These are phyloP conservation scores for Siphamia tubifer DNA, from an alignment of 2,113 vertebrate genomes.

Conservation along the genomic window DNA sequence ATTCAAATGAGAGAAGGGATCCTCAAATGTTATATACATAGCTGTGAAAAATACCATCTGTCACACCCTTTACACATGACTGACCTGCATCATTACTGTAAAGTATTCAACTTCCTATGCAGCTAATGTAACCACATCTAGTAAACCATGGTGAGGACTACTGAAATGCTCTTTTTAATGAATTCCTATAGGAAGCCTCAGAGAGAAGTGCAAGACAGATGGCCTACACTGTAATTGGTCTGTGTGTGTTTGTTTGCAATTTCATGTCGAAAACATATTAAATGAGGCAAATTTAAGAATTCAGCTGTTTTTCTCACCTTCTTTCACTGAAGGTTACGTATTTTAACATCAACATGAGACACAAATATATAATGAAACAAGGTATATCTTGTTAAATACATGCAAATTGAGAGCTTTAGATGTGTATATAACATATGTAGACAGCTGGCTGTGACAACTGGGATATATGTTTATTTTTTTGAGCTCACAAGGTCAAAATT, in stretches of 20 bases:
- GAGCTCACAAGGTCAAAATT: no score
- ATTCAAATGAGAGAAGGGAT: constrained; percentile 22
- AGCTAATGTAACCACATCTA: constrained; percentile 19
- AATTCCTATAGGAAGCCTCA: constrained; percentile 45
- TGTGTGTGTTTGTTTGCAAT: background rate
- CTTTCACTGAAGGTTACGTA: background rate
- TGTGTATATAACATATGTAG: no score
- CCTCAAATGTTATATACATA: constrained; percentile 13
- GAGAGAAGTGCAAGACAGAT: constrained; percentile 43
- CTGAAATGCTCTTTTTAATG: constrained; percentile 28
- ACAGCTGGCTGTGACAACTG: no score
- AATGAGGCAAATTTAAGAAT: background rate
- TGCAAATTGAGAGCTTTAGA: background rate
- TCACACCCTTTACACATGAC: constrained; percentile 36
- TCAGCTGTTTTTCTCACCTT: background rate
- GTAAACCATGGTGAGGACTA: background rate
- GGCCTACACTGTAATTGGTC: constrained; percentile 48
- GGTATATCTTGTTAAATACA: background rate
- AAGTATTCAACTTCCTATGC: constrained; percentile 8
- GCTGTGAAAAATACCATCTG: constrained; percentile 46
- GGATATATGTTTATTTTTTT: background rate
- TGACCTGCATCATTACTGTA: constrained; percentile 28
- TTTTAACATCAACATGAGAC: background rate
- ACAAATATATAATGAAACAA: background rate
- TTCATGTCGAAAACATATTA: background rate